Conservation (phyloP, 2,113 vertebrate genomes). For the Ammodytes dubius region DNA sequence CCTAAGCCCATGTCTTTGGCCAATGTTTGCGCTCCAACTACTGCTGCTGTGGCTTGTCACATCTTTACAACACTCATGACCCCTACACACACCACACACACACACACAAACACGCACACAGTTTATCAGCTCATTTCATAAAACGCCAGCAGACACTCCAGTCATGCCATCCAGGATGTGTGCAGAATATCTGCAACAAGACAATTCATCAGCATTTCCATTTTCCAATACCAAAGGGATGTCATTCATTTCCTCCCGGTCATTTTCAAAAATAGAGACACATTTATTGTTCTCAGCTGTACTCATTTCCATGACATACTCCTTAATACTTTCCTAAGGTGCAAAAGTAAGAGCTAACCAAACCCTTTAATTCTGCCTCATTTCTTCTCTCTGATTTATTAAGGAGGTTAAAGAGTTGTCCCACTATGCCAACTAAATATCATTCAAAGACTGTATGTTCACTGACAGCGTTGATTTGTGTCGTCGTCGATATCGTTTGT, state of each 20-base stretch:
- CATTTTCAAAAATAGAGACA: slow-evolving; percentile 59
- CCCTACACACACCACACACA: slow-evolving; percentile 63
- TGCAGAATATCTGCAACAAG: slow-evolving; percentile 55
- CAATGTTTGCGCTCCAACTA: slow-evolving; percentile 89
- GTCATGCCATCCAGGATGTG: slow-evolving; percentile 54
- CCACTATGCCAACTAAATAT: slow-evolving; percentile 76
- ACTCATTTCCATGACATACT: slow-evolving; percentile 50
- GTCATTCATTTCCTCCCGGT: slow-evolving; percentile 64
- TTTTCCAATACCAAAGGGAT: slow-evolving; percentile 81
- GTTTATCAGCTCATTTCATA: slow-evolving; percentile 44
- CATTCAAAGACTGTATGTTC: slow-evolving; percentile 66
- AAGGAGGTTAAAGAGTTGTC: slow-evolving; percentile 41
- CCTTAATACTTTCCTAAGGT: slow-evolving; percentile 69
- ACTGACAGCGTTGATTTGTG: slow-evolving; percentile 80
- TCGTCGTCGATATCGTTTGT: slow-evolving; percentile 72
- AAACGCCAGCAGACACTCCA: slow-evolving; percentile 33
- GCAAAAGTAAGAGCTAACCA: slow-evolving; percentile 82
- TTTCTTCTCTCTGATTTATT: slow-evolving; percentile 60
- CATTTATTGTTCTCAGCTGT: slow-evolving; percentile 60
- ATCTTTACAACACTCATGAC: slow-evolving; percentile 88
- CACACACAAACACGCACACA: slow-evolving; percentile 24
- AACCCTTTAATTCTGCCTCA: slow-evolving; percentile 84
- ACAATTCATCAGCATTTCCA: slow-evolving; percentile 65
- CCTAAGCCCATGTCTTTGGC: slow-evolving; percentile 89
- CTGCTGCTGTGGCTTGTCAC: slow-evolving; percentile 92